Evolutionary conservation across 2,797 vertebrate genomes (phyloP).

Genomic region (Pyrocephalus nanus): DNA sequence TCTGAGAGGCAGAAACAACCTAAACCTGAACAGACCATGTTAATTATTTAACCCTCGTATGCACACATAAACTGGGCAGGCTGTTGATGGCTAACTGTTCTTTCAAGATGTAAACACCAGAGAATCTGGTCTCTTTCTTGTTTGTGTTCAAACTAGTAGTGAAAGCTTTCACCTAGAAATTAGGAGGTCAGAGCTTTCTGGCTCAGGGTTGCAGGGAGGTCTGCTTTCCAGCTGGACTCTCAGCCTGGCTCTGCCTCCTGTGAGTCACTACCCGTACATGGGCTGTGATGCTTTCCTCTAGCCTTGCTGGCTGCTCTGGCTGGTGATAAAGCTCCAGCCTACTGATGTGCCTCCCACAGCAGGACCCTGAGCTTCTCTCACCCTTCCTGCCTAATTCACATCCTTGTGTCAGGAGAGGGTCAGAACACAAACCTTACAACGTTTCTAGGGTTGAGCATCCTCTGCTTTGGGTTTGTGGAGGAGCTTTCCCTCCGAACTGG

Average conservation of each 20-base stretch:
- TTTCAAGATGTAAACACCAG: neutral
- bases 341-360: accelerated
- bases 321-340: neutral
- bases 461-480: neutral
- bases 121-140: constrained; percentile 8
- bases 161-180: neutral
- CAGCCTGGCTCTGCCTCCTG: neutral
- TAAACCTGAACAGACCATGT: neutral
- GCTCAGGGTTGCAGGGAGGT: neutral
- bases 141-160: constrained; percentile 1
- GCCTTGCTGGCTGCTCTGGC: neutral
- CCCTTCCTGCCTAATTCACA: neutral
- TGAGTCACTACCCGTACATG: accelerated
- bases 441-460: neutral
- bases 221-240: neutral
- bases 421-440: neutral
- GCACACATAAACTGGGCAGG: neutral
- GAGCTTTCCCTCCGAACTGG: neutral
- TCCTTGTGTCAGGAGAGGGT: neutral
- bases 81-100: neutral
- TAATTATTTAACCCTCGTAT: neutral
- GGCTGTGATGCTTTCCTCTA: neutral
- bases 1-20: neutral
- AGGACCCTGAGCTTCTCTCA: neutral
- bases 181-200: neutral